Base-by-base conservation (phyloP, 2,888 invertebrate species). In the Pterostichus niger region DNA sequence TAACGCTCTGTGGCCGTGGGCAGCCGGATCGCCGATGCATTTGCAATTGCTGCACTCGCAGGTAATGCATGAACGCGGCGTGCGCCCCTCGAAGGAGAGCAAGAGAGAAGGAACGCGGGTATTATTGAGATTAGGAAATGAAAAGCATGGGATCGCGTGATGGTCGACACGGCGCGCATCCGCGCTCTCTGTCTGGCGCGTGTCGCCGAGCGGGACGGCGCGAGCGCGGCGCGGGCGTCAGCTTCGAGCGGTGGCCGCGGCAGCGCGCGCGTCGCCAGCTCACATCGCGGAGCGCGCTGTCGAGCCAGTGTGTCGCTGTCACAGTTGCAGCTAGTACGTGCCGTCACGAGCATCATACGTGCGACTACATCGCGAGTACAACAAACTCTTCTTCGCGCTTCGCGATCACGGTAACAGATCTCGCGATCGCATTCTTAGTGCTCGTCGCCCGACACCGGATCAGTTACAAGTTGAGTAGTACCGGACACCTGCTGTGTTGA, bases 201-300 rank as follows among this genome's bases (percentile, higher is more conserved):
- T 33, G 6, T 6, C 13, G 6, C 0, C 24, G 75, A 75, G 61
- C 6, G 75, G 24, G 75, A 52, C 15, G 68, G 17, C 40, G 44
- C 17, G 46, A 44, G 44, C 11, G 13, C 15, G 40, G 56, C 35
- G 35, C 59, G 77, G 56, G 68, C 80, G 75, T 1, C 33, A 44
- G 17, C 44, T 44, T 40, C 40, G 40, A 40, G 40, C 44, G 44
- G 71, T 40, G 56, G 52, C 49, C 80, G 80, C n/a, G 5, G 71
- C 17, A 71, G 81, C 40, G 81, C 44, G 80, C 68, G 73, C 82
- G 61, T 40, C 59, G 75, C 15, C 40, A 52, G 33, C 75, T 35
- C 81, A 59, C 59, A 75, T 59, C 81, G 56, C 92, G 91, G 92
- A 91, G 89, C 91, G 90, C 91, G 91, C 88, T 90, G 87, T 9